Percentiles rank a stretch among this genome's conserved stretches.
phyloP scores from a whole-genome alignment of 2,113 vertebrate species.

The Lepus americanus region DNA sequence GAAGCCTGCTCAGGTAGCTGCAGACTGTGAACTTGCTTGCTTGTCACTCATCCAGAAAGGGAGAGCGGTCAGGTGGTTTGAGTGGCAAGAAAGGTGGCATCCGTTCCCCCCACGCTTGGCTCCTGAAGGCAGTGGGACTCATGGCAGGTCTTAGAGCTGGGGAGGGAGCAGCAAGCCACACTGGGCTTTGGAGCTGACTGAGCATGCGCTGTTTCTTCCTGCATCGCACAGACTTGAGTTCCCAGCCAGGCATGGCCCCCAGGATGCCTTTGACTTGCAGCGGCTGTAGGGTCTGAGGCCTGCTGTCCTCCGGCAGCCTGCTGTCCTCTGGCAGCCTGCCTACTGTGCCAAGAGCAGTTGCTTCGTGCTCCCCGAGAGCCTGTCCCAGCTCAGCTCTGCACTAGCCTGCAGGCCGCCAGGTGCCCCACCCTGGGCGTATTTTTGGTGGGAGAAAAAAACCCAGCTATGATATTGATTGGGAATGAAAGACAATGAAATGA shows the following conservation, averaged over 20 bases:
- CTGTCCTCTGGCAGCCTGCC: not conserved
- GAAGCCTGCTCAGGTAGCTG: constrained; percentile 8
- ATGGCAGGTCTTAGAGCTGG: constrained; percentile 27
- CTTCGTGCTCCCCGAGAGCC: not conserved
- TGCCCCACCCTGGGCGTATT: not conserved
- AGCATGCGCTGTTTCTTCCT: not conserved
- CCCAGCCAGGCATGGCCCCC: not conserved
- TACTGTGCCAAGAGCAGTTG: not conserved
- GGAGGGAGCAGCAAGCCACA: not conserved
- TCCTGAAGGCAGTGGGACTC: not conserved
- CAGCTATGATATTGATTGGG: not conserved
- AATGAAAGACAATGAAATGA: constrained; percentile 52
- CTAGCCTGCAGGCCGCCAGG: not conserved
- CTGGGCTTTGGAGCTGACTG: not conserved
- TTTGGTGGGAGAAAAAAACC: not conserved
- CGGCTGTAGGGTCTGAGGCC: not conserved
- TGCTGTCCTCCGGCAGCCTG: not conserved
- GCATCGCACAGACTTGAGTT: not conserved
- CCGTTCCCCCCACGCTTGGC: not conserved
- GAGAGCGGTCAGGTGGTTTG: not conserved
- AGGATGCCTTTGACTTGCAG: not conserved
- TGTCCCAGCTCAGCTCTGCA: not conserved
- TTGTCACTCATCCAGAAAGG: not conserved
- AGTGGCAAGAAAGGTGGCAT: not conserved
- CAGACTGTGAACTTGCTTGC: not conserved